Evolutionary conservation across 2,888 invertebrate species (phyloP), one percentile per base, ranked within the genome.

Genomic region (Diaphora mendica): DNA sequence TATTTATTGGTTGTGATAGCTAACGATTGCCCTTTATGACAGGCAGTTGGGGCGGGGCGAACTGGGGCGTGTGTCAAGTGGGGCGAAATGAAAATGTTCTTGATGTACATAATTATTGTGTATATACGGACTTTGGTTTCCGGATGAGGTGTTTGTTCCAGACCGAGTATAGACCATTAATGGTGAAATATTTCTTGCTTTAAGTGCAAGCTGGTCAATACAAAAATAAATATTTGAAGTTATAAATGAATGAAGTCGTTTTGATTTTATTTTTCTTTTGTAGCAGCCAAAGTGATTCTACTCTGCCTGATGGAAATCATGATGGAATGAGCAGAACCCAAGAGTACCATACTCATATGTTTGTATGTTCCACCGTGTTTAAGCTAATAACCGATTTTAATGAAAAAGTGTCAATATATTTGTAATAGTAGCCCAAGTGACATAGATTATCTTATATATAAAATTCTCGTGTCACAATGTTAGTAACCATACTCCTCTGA

Each of bases 11-110:
- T 71, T 75, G 77, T 74, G 74, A 64, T 70, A 72, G 42, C 55
- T 78, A 81, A 83, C 75, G 76, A 66, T 74, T 78, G 70, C 1
- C 83, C 79, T 82, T 77, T 42, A 68, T 78, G 77, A 78, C 68
- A 74, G 67, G 70, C 73, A 67, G 76, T 83, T 75, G 78, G 71
- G 67, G 79, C 39, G 79, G 71, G 67, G 76, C 51, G 74, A 77
- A 82, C 81, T 82, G 81, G 73, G 51, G 44, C 78, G 75, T 68
- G 75, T 64, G 74, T 76, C 62, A 79, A 77, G 77, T 76, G 69
- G 76, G 71, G 68, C n/a, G 77, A 39, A 81, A 72, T 68, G 74
- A 75, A 79, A 79, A 77, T 78, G 74, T 77, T 74, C 71, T 75
- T 71, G 70, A 39, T 51, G 64, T 64, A 72, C 64, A 71, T 77